Percentiles rank a stretch among this genome's conserved stretches.
Evolutionary conservation across 1,140 invertebrate genomes (phyloP).

Genomic region (Drosophila mayri): DNA sequence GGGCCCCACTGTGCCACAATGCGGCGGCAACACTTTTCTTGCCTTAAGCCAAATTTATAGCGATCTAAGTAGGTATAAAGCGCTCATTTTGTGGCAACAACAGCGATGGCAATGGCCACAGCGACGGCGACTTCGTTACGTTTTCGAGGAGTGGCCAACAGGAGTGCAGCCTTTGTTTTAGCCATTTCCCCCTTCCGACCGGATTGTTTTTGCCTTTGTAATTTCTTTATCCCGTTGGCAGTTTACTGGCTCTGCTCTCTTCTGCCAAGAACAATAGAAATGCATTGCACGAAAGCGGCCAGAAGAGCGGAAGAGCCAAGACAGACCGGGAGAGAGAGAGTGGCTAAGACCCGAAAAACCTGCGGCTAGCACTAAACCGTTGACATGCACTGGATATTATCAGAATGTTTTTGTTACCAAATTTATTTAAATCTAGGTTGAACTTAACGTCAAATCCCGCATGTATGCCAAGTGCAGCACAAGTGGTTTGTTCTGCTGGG

Average conservation of each 20-base stretch:
- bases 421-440: background rate
- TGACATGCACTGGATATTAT: constrained; percentile 18
- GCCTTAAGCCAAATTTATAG: constrained; percentile 83
- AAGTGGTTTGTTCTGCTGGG: background rate
- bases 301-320: constrained; percentile 30
- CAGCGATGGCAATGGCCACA: constrained; percentile 37
- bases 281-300: constrained; percentile 69
- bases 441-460: too few species aligned
- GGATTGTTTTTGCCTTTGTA: constrained; percentile 54
- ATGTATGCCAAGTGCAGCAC: background rate
- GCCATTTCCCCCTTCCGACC: constrained; percentile 6
- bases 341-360: constrained; percentile 34
- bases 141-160: constrained; percentile 78
- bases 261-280: constrained; percentile 77
- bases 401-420: background rate
- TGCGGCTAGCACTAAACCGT: constrained; percentile 55
- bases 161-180: constrained; percentile 61
- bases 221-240: constrained; percentile 58
- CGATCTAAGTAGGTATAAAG: constrained; percentile 83
- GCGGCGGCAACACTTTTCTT: constrained; percentile 79
- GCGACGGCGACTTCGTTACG: constrained; percentile 69
- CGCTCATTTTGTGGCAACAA: constrained; percentile 79
- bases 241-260: constrained; percentile 37
- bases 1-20: constrained; percentile 52
- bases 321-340: constrained; percentile 24